A percentile compares a stretch with the other conserved stretches of the same genome.
Evolutionary conservation across 1,140 invertebrate species (phyloP).

Genomic region (Hyles euphorbiae): DNA sequence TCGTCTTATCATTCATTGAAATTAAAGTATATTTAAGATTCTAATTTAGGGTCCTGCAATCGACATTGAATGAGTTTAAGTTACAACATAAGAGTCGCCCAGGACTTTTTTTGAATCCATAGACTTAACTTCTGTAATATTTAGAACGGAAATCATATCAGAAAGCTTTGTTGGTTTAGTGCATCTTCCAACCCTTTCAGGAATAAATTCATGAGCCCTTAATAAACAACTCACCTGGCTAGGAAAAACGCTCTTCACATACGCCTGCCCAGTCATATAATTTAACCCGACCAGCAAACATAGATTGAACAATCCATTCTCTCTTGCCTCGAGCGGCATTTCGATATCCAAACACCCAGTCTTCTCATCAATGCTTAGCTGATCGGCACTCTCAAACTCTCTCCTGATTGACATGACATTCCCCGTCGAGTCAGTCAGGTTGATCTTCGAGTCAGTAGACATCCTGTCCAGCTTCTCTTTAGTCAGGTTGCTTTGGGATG

Average conservation of each 20-base stretch:
- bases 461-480: slow-evolving; percentile 43
- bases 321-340: slow-evolving; percentile 50
- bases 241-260: slow-evolving; percentile 82
- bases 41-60: no score
- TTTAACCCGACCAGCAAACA: slow-evolving; percentile 81
- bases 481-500: slow-evolving; percentile 46
- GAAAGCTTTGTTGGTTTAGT: no score
- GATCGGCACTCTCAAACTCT: slow-evolving; percentile 28
- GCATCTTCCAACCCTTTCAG: no score
- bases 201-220: no score
- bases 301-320: slow-evolving; percentile 78
- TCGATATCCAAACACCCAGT: slow-evolving; percentile 56
- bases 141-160: no score
- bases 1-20: no score
- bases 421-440: slow-evolving; percentile 49
- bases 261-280: slow-evolving; percentile 76
- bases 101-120: no score
- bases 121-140: no score
- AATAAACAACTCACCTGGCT: slow-evolving; percentile 73
- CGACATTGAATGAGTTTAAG: no score
- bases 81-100: no score
- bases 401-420: slow-evolving; percentile 44
- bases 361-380: slow-evolving; percentile 59
- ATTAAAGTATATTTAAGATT: no score
- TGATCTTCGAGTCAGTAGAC: slow-evolving; percentile 47